A percentile compares a stretch with the other conserved stretches of the same genome.
Conservation (phyloP, 2,113 vertebrate genomes). For the Bubo bubo region DNA sequence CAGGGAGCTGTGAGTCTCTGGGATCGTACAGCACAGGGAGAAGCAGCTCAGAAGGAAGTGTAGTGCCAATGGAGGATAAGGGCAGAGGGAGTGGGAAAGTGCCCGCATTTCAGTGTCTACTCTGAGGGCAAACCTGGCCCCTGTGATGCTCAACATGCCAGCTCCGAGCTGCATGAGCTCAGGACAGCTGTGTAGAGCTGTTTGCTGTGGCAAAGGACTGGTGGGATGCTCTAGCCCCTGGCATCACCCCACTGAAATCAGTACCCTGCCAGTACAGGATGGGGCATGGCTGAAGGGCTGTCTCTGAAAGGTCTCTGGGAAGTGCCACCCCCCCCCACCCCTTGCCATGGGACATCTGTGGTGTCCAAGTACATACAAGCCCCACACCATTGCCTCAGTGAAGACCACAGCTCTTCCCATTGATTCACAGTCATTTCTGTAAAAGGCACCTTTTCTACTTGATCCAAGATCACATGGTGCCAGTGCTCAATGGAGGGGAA, state of each 20-base stretch:
- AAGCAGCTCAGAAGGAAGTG: neutral
- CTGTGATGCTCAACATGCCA: neutral
- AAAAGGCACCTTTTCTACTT: neutral
- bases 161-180: neutral
- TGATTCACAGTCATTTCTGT: neutral
- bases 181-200: neutral
- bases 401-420: neutral
- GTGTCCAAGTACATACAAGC: neutral
- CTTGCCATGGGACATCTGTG: neutral
- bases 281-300: accelerated
- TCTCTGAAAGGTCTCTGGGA: neutral
- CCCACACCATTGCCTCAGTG: neutral
- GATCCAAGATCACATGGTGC: neutral
- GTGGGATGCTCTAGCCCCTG: neutral
- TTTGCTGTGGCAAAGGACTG: accelerated
- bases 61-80: neutral
- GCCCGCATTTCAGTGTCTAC: neutral
- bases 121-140: neutral
- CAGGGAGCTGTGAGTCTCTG: neutral
- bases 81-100: neutral
- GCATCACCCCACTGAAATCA: neutral
- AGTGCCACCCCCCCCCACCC: neutral
- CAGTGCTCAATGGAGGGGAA: neutral
- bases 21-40: neutral
- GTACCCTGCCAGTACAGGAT: neutral